These are phyloP conservation scores for Rhegmatorhina hoffmannsi DNA, from an alignment of 2,113 vertebrate genomes.

Conservation along the genomic window DNA sequence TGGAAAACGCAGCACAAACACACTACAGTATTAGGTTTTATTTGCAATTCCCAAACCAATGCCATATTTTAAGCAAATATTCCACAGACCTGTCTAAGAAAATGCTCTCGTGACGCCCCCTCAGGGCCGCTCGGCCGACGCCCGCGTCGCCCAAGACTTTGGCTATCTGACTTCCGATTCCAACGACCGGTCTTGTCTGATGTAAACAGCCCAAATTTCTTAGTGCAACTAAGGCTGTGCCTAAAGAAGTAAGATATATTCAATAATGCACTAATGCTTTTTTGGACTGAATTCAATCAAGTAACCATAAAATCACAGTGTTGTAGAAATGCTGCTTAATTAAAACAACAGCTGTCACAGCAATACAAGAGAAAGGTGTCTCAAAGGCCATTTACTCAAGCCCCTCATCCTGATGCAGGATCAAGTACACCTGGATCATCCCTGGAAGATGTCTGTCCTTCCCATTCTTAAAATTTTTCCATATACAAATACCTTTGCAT, in stretches of 20 bases:
- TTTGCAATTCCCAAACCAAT: slow-evolving; percentile 60
- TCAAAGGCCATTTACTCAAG: background rate
- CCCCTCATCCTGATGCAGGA: background rate
- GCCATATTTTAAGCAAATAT: slow-evolving; percentile 68
- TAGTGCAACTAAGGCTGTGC: slow-evolving; percentile 91
- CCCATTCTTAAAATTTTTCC: background rate
- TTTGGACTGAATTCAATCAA: background rate
- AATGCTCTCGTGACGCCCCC: slow-evolving; percentile 81
- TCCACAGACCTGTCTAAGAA: slow-evolving; percentile 88
- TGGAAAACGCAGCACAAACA: slow-evolving; percentile 80
- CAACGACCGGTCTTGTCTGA: slow-evolving; percentile 79
- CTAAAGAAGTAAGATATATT: slow-evolving; percentile 74
- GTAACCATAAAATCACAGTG: background rate
- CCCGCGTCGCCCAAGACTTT: slow-evolving; percentile 82
- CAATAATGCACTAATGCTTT: background rate
- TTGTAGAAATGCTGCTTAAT: background rate
- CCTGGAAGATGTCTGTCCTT: background rate
- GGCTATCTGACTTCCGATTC: slow-evolving; percentile 83
- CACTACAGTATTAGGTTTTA: slow-evolving; percentile 74
- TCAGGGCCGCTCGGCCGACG: slow-evolving; percentile 84
- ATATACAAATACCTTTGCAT: background rate
- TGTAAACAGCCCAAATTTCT: slow-evolving; percentile 82
- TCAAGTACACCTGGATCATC: background rate
- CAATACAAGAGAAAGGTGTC: background rate
- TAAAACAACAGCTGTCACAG: background rate